phyloP scores from a whole-genome alignment of 2,797 vertebrate genomes.

The Mormyrus hasselquistii region DNA sequence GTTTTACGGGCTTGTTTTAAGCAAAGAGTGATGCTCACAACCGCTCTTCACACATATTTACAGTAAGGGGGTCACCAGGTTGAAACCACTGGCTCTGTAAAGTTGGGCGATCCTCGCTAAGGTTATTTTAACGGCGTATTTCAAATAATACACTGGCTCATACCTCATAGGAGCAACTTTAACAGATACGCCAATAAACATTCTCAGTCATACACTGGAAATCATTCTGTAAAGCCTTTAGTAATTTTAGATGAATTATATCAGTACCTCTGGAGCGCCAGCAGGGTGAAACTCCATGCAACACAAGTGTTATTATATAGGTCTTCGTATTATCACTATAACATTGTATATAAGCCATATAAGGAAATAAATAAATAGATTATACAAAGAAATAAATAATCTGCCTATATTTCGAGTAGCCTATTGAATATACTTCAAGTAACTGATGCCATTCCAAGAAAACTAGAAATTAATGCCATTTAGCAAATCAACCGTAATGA shows the following conservation, averaged over 20 bases:
- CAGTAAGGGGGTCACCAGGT: slow-evolving; percentile 36
- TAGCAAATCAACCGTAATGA: background rate
- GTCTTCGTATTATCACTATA: background rate
- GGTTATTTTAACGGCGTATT: slow-evolving; percentile 35
- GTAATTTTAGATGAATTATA: slow-evolving; percentile 23
- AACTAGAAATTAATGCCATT: background rate
- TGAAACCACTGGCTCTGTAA: slow-evolving; percentile 37
- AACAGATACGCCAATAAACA: slow-evolving; percentile 35
- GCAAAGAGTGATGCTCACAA: slow-evolving; percentile 35
- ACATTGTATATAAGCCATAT: background rate
- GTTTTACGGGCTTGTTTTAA: slow-evolving; percentile 41
- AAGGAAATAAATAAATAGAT: slow-evolving; percentile 10
- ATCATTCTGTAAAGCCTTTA: slow-evolving; percentile 16
- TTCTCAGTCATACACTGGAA: slow-evolving; percentile 9
- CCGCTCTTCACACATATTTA: slow-evolving; percentile 36
- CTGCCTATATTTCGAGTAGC: background rate
- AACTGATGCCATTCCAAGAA: background rate
- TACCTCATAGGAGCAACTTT: slow-evolving; percentile 28
- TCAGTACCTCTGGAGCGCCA: slow-evolving; percentile 6
- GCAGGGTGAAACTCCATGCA: background rate
- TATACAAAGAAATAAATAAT: background rate
- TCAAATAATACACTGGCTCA: slow-evolving; percentile 31
- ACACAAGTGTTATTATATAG: background rate
- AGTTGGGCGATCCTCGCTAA: slow-evolving; percentile 23
- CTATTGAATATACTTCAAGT: background rate